Percentiles rank a stretch among this genome's conserved stretches.
Conservation (phyloP, 2,888 invertebrate species). For the Lathronympha strigana region DNA sequence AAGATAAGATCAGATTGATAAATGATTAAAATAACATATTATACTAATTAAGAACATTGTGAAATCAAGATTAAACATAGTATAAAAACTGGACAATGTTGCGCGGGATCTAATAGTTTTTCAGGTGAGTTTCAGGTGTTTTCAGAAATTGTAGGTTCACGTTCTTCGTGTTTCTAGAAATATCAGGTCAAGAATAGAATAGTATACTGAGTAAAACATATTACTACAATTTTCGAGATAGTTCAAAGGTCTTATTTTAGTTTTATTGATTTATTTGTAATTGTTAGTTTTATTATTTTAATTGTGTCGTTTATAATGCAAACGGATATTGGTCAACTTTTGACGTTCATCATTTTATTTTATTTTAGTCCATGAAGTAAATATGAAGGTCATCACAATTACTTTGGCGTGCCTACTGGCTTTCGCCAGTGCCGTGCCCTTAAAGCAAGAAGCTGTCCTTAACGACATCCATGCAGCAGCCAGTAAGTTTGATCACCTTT, state of each 20-base stretch:
- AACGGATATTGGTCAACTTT: no score
- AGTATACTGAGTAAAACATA: no score
- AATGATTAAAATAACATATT: background rate
- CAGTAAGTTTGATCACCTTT: constrained; percentile 3
- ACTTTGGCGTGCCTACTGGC: constrained; percentile 49
- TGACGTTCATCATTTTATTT: no score
- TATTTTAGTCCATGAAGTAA: no score
- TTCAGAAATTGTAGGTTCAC: no score
- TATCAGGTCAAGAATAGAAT: no score
- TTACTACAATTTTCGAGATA: no score
- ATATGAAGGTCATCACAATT: constrained; percentile 56
- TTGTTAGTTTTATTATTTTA: no score
- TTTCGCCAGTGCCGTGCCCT: background rate
- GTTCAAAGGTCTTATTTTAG: no score
- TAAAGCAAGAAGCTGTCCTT: background rate
- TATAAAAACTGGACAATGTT: background rate
- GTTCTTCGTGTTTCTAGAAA: no score
- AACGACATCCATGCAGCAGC: background rate
- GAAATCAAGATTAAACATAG: background rate
- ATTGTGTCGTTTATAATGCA: no score
- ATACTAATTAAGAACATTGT: background rate
- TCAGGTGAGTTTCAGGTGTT: background rate
- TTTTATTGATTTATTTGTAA: no score
- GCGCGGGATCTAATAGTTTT: background rate
- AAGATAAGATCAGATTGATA: background rate